Base-by-base conservation (phyloP, 2,797 vertebrate species). In the Xiphorhynchus erythropygius region DNA sequence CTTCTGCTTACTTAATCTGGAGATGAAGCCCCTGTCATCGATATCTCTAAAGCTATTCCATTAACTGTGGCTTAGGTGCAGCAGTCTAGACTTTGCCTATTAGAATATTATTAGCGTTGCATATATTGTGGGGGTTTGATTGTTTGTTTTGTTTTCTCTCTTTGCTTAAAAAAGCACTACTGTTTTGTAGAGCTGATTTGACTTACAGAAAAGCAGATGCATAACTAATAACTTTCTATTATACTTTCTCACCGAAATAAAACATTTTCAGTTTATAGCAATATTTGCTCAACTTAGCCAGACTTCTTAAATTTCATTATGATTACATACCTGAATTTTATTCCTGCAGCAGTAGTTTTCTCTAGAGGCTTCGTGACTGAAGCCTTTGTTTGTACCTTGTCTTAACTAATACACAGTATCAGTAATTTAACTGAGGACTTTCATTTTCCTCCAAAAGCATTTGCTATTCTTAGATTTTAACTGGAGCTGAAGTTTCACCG, bases 21-120 rank as follows among this genome's bases (percentile, higher is more conserved):
- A 78, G 46, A 64, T 57, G 65, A 84, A 88, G 28, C 15, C 11
- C 1, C 14, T 55, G 68, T 83, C 56, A 63, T 89, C 59, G 11
- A 32, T 67, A 42, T 33, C 67, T 92, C n/a, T 52, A 68, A 85
- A 84, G 30, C 59, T 55, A 9, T 76, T 89, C 44, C 64, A 32
- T 87, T 73, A 57, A 70, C 32, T 37, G 39, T 47, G 35, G 37
- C 70, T 84, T 67, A 89, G 64, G 28, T 91, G 30, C 64, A 87
- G 49, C 56, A 78, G 63, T 74, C 41, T 53, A 25, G 57, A 39
- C 17, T 30, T 90, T 89, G 39, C 13, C 35, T 85, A 4, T 75
- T 69, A 41, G 22, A 78, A 3, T 64, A 33, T 86, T 84, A 68
- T 53, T 79, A 76, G n/a, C 9, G 33, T 87, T 81, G 19, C 11